These are phyloP conservation scores for Alcedo quadribrachys DNA, from an alignment of 2,797 vertebrate genomes.

Conservation along the genomic window DNA sequence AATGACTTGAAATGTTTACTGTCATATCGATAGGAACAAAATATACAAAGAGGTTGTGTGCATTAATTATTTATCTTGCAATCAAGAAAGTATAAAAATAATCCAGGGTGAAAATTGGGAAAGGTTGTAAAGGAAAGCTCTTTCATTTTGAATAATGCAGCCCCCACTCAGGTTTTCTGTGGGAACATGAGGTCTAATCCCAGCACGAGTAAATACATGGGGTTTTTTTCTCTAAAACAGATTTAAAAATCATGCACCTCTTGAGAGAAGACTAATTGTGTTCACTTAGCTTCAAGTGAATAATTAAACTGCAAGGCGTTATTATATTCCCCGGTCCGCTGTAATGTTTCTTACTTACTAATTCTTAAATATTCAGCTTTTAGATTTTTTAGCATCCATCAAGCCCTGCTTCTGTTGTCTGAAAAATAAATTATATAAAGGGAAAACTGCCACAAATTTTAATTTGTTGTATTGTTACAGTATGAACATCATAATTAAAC, in stretches of 20 bases:
- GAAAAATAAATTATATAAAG: constrained; percentile 19
- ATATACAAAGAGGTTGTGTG: background rate
- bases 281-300: constrained; percentile 24
- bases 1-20: background rate
- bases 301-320: constrained; percentile 23
- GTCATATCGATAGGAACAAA: background rate
- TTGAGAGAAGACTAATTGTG: constrained; percentile 27
- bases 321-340: constrained; percentile 22
- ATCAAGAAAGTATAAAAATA: constrained; percentile 26
- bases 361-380: constrained; percentile 1
- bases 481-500: constrained; percentile 2
- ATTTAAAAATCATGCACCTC: background rate
- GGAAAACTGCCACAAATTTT: background rate
- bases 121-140: background rate
- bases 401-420: background rate
- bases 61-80: constrained; percentile 24
- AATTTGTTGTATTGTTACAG: background rate
- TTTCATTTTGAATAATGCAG: background rate
- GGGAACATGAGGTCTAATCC: background rate
- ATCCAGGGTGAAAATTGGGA: background rate
- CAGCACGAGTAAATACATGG: background rate
- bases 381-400: background rate
- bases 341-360: background rate
- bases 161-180: background rate
- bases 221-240: background rate